Conservation (phyloP, 2,797 vertebrate genomes). For the Acrocephalus scirpaceus region DNA sequence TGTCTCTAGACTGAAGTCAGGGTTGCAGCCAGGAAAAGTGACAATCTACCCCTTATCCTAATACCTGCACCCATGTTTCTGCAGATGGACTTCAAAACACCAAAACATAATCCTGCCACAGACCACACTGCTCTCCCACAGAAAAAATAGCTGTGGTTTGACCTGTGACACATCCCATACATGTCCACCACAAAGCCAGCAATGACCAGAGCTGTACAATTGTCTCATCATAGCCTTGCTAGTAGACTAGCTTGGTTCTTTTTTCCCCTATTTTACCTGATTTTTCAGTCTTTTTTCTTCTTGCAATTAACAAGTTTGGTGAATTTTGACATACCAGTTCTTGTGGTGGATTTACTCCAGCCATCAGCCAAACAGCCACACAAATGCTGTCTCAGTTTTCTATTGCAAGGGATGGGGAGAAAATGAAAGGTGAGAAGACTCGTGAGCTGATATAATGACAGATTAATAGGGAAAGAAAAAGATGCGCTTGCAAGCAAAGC, state of each 20-base stretch:
- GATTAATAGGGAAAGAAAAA: conserved; percentile 20
- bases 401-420: background rate
- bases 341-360: background rate
- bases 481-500: background rate
- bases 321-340: background rate
- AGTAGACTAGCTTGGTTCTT: background rate
- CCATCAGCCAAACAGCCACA: background rate
- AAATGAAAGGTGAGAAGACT: background rate
- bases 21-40: background rate
- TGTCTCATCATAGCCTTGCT: background rate
- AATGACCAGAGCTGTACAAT: background rate
- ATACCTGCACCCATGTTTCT: background rate
- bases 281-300: background rate
- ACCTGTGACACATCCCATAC: background rate
- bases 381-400: background rate
- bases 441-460: background rate
- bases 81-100: background rate
- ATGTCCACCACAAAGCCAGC: background rate
- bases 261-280: background rate
- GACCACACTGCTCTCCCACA: background rate
- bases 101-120: background rate
- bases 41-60: background rate
- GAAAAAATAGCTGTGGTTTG: background rate
- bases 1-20: background rate
- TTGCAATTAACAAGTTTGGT: background rate